Evolutionary conservation across 2,113 vertebrate genomes (phyloP), one percentile per base, ranked within the genome.

Genomic region (Sceloporus tristichus): DNA sequence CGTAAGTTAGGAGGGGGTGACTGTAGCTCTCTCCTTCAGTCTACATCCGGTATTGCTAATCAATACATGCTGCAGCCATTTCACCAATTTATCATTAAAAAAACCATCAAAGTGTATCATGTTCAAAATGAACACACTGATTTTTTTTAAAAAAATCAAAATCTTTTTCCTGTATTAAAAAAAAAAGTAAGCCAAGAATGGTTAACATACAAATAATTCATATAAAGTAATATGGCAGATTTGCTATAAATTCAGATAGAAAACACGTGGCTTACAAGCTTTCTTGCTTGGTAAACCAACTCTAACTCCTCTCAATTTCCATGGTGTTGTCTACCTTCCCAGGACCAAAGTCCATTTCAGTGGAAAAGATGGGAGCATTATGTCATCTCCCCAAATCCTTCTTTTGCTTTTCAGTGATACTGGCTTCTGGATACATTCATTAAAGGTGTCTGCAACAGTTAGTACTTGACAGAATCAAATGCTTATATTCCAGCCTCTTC

Each of bases 261-360:
- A 94, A 91, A 90, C 42, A 84, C 88, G 91, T 94, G 92, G 92
- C 92, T 93, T 84, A 75, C 78, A 87, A 87, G 86, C 42, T 82
- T 79, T 4, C 1, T 21, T 92, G 90, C 93, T 92, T 84, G 89
- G 88, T 90, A 94, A 91, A 93, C 87, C 90, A 91, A 87, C 84
- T 92, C 81, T 78, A 85, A 92, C 90, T 92, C 89, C 90, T 91
- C 90, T 93, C 90, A 84, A 89, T 93, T 89, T 85, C 54, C 90
- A 86, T 90, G 92, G 85, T 93, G 79, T 83, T 95, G 1, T 8
- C 68, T 87, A 81, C 74, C 88, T 88, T 91, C 56, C 77, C 90
- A 93, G 88, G 85, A 89, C 88, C 87, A 89, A 94, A 92, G 0
- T 91, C 89, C 91, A 79, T 88, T 95, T 93, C 90, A 89, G 89